A percentile compares a stretch with the other conserved stretches of the same genome.
Evolutionary conservation across 1,140 invertebrate species (phyloP).

Genomic region (Conus betulinus): DNA sequence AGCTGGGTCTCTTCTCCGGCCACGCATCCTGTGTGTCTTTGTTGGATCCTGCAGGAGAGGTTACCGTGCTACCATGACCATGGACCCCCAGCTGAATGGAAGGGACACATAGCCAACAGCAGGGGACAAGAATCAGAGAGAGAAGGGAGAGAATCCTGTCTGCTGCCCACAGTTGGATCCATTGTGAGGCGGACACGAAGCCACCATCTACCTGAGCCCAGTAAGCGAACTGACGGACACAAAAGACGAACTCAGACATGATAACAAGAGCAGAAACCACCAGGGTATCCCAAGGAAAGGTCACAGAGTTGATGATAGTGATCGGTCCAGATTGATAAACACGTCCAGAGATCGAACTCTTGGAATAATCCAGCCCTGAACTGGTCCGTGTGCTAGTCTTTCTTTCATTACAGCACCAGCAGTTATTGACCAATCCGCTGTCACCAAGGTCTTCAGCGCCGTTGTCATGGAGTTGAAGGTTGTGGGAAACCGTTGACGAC

Average conservation of each 20-base stretch:
- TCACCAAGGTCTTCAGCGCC: not conserved
- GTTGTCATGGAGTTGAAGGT: not conserved
- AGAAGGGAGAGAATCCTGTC: not conserved
- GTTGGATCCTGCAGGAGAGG: not conserved
- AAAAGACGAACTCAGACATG: not conserved
- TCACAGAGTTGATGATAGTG: not conserved
- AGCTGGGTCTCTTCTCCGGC: not conserved
- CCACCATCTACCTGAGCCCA: not conserved
- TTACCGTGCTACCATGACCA: not conserved
- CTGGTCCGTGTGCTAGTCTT: not conserved
- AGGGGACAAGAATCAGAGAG: not conserved
- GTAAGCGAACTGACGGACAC: not conserved
- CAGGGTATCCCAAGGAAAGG: not conserved
- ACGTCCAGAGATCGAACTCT: not conserved
- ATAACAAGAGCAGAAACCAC: not conserved
- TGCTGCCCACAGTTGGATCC: conserved; percentile 4
- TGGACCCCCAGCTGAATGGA: not conserved
- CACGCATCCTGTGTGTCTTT: not conserved
- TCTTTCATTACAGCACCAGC: not conserved
- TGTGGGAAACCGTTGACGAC: not conserved
- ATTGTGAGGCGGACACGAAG: not conserved
- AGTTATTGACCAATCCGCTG: not conserved
- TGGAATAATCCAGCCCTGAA: not conserved
- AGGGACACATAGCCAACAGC: not conserved
- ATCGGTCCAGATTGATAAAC: not conserved